Conservation (phyloP, 2,797 vertebrate species). For the Chiloscyllium punctatum region DNA sequence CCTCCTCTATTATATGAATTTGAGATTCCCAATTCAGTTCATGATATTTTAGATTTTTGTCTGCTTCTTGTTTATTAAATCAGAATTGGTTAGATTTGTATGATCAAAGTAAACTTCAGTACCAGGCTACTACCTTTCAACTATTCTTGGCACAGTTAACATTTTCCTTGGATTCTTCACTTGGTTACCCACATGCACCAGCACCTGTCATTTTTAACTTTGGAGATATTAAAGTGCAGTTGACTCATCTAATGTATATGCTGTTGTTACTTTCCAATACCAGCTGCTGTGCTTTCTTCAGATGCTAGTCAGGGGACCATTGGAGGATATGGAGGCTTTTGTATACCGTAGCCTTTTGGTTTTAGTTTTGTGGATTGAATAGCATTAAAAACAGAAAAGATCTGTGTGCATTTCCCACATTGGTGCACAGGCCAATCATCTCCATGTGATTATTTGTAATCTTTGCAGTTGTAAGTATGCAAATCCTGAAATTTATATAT, state of each 20-base stretch:
- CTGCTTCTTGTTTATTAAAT: not conserved
- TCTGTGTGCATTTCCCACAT: not conserved
- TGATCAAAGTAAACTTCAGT: not conserved
- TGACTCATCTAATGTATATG: not conserved
- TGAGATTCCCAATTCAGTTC: no score
- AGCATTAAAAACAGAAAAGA: not conserved
- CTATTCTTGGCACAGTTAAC: no score
- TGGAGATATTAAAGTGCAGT: not conserved
- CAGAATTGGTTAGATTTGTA: not conserved
- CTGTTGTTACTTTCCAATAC: not conserved
- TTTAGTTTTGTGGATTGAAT: no score
- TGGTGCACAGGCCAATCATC: not conserved
- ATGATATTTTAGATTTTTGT: not conserved
- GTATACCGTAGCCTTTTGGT: no score
- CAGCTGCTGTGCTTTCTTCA: not conserved
- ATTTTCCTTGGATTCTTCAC: not conserved
- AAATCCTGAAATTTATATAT: not conserved
- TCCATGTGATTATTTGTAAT: no score
- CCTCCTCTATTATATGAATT: no score
- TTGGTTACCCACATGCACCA: not conserved
- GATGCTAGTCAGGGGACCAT: not conserved
- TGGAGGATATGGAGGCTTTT: no score
- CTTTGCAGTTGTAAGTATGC: no score
- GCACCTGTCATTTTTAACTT: not conserved
- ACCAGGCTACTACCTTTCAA: not conserved